These are phyloP conservation scores for Diadegma fenestrale DNA, from an alignment of 2,888 invertebrate species.

Conservation along the genomic window DNA sequence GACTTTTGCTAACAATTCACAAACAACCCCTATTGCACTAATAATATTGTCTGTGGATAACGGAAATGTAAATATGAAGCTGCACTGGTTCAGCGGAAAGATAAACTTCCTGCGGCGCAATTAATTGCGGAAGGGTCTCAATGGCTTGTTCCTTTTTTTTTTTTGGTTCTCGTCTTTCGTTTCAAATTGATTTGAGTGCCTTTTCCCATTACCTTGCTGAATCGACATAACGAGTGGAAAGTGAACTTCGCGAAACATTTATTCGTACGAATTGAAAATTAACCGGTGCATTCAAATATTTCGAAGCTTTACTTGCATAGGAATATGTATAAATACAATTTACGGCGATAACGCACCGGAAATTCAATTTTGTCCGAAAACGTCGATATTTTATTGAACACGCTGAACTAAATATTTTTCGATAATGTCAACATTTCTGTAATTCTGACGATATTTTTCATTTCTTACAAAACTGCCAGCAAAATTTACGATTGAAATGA, in stretches of 20 bases:
- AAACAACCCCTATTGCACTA: slow-evolving; percentile 17
- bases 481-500: too few relatives aligned
- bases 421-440: too few relatives aligned
- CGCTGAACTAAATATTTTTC: too few relatives aligned
- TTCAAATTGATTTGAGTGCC: neutral
- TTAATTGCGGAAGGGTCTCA: neutral
- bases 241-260: neutral
- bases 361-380: too few relatives aligned
- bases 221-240: neutral
- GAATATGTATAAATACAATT: neutral
- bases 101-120: neutral
- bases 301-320: neutral
- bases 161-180: neutral
- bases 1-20: slow-evolving; percentile 37
- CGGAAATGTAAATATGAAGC: slow-evolving; percentile 15
- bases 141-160: neutral
- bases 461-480: too few relatives aligned
- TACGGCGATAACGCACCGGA: neutral
- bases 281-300: neutral
- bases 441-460: too few relatives aligned
- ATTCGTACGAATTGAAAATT: neutral
- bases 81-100: neutral
- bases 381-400: too few relatives aligned
- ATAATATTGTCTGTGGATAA: slow-evolving; percentile 14
- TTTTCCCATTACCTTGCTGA: neutral